Base-by-base conservation (phyloP, 2,797 vertebrate genomes). In the Triplophysa yarkandensis region DNA sequence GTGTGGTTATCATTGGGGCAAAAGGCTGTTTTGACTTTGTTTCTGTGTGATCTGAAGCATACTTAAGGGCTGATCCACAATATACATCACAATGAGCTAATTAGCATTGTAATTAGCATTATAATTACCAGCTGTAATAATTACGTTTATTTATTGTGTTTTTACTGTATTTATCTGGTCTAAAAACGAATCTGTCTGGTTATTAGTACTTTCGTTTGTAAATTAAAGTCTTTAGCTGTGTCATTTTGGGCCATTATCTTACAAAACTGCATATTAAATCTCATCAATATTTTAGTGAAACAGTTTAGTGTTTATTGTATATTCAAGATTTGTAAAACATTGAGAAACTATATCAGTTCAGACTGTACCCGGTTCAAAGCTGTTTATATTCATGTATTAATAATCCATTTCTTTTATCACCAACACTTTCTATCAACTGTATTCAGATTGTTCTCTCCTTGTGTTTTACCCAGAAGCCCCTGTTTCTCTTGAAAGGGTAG, bases 61-160 rank as follows among this genome's bases (percentile, higher is more conserved):
- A 71, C 85, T 80, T 68, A 78, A 78, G 83, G 87, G 84, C 82
- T 82, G 87, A 87, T 91, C 88, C 88, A 83, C 83, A 83, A 89
- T 88, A 92, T 91, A 86, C 84, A 88, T 92, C 88, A 92, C 89
- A 87, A 83, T 85, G 68, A 84, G 87, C 87, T 91, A 88, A 92
- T 93, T 93, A 92, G 90, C 88, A 86, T 89, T 90, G 89, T 92
- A 92, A 92, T 92, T 91, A 88, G 87, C 90, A 92, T 89, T 88
- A 87, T 92, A 93, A 92, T 92, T 92, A 92, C 89, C 86, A 87
- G 87, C 87, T 85, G 86, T 89, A 91, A 92, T 92, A 91, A 90
- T 92, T 91, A 90, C 86, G 87, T 83, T 82, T 85, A 87, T 89
- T 92, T 89, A 91, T 92, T 89, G 90, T 86, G 74, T 85, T 90